Base-by-base conservation (phyloP, 2,113 vertebrate species). In the Thryonomys swinderianus region DNA sequence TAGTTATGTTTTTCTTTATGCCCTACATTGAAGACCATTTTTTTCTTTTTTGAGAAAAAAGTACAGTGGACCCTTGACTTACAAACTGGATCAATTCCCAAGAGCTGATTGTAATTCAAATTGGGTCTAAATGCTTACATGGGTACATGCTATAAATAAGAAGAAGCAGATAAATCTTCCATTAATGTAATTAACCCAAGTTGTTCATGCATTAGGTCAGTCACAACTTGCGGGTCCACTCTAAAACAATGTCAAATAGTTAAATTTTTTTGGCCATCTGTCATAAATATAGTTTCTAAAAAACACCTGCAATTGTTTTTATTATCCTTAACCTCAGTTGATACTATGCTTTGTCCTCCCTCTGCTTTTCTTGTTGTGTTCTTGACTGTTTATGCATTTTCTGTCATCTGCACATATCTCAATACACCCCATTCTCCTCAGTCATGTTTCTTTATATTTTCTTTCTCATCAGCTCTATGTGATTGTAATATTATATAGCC, bases 261-360 rank as follows among this genome's bases (percentile, higher is more conserved):
- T 51, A 64, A 2, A 37, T 21, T 76, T 91, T n/a, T 66, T 95
- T 48, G 79, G 48, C 76, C 74, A 80, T 91, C 84, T 96, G 55
- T 84, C 62, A 51, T 66, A 91, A 95, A 85, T n/a, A 42, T 32
- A 69, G 48, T 51, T 81, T 48, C 5, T 1, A 7, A 55, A 82
- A 76, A 83, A 79, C 1, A 14, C 16, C 80, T 66, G n/a, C 14
- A 20, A 25, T 40, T 93, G 37, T 73, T 91, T 90, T 81, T 81
- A 32, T 76, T 91, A 45, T 53, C 20, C 14, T 67, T 79, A n/a
- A n/a, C n/a, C 71, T 82, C 17, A 79, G 32, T 21, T n/a, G n/a
- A 76, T 53, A 66, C 73, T 95, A 23, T 37, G 11, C n/a, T 86
- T 74, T 34, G 10, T 45, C 40, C 32, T 79, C 78, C 45, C 6